A percentile compares a stretch with the other conserved stretches of the same genome.
phyloP scores from a whole-genome alignment of 2,888 invertebrate species.

The Lasioglossum malachurum region DNA sequence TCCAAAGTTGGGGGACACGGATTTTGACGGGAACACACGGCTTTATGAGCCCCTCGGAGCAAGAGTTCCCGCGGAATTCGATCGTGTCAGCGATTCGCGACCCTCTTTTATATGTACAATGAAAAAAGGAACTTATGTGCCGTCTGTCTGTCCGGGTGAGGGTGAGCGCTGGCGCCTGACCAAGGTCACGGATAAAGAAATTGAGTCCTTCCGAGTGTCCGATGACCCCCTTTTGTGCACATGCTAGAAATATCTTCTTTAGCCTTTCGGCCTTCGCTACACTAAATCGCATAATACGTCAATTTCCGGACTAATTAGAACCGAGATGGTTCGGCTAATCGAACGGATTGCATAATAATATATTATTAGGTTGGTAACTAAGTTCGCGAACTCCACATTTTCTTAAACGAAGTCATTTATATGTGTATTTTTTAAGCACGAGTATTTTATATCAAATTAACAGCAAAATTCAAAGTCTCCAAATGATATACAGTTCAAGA shows the following conservation, averaged over 20 bases:
- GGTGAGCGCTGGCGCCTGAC: slow-evolving; percentile 57
- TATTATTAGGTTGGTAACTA: too few relatives aligned
- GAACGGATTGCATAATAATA: not conserved
- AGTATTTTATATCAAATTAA: too few relatives aligned
- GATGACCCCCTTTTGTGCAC: slow-evolving; percentile 42
- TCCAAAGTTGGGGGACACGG: not conserved
- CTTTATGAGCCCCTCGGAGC: not conserved
- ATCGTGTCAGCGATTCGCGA: not conserved
- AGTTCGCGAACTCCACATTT: too few relatives aligned
- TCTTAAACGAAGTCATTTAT: too few relatives aligned
- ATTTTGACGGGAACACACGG: not conserved
- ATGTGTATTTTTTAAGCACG: too few relatives aligned
- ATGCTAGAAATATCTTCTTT: slow-evolving; percentile 29
- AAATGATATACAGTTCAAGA: too few relatives aligned
- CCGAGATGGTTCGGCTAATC: not conserved
- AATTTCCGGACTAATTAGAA: not conserved
- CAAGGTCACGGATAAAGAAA: slow-evolving; percentile 60
- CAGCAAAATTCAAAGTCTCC: too few relatives aligned
- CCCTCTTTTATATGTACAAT: not conserved
- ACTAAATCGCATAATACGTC: not conserved
- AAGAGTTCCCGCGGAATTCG: not conserved
- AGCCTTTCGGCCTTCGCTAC: not conserved
- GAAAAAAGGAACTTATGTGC: slow-evolving; percentile 38
- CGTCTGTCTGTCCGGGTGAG: slow-evolving; percentile 29
- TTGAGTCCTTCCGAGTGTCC: slow-evolving; percentile 39